Evolutionary conservation across 2,797 vertebrate genomes (phyloP), one percentile per base, ranked within the genome.

Genomic region (Malurus leucopterus): DNA sequence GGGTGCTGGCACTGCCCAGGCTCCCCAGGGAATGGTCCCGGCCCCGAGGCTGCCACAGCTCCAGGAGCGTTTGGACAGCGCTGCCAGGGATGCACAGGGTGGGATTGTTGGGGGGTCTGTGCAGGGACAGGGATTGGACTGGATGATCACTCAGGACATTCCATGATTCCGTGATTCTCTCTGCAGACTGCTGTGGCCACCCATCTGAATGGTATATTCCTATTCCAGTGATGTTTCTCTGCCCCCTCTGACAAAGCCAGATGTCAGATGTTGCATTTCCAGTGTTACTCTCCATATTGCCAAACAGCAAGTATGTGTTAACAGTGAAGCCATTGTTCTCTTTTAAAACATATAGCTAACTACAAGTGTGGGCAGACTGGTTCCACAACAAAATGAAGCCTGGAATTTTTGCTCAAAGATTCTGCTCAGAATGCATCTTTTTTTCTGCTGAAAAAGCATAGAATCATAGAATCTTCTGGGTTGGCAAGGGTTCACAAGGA

Each of bases 51-150:
- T 76, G 55, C 72, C 82, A 69, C 30, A 76, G 72, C 55, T 84
- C 34, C 49, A 43, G 72, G 49, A 49, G 43, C 0, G 9, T 13
- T 75, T 41, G 55, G 47, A 1, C 40, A 24, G 0, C 0, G 0
- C 12, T 50, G 0, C 1, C 12, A 59, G 62, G 63, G 55, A 14
- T 53, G 65, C 3, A 0, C 63, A 68, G 47, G 47, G 13, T 53
- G 54, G 63, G 71, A 2, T 26, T 68, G 63, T 5, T 62, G 54
- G 41, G 32, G 32, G 1, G 54, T 69, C 34, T 69, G 55, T 7
- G 41, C 55, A 76, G 55, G 21, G 9, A 0, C 47, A 10, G 41
- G 34, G 0, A 9, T 0, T 34, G 47, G 8, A 0, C 23, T 41
- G 3, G 7, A 18, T 27, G 30, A n/a, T 27, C 3, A 34, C 4